These are phyloP conservation scores for Phrynosoma blainvillii DNA, from an alignment of 2,113 vertebrate species.

Conservation along the genomic window DNA sequence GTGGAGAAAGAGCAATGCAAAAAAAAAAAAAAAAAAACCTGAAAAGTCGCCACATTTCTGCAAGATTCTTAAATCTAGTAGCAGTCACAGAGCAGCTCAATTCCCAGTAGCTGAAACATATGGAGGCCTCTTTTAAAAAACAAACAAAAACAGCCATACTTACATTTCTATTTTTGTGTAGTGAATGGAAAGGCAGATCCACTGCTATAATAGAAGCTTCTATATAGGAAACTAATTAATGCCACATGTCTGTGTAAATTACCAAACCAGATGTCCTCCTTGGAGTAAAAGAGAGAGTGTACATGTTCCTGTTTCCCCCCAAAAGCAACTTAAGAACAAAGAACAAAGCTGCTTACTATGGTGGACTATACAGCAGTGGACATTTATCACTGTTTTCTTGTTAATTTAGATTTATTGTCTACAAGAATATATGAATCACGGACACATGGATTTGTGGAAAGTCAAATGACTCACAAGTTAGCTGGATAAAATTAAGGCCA, in stretches of 20 bases:
- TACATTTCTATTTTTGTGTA: constrained; percentile 47
- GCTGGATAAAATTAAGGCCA: neutral
- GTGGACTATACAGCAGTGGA: neutral
- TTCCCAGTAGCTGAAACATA: constrained; percentile 4
- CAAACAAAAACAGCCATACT: neutral
- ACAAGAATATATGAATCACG: constrained; percentile 18
- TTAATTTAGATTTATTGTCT: constrained; percentile 1
- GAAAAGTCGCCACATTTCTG: neutral
- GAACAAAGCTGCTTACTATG: constrained; percentile 22
- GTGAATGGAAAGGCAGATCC: constrained; percentile 46
- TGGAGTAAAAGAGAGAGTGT: constrained; percentile 37
- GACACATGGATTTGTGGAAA: neutral
- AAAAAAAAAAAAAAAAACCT: no score
- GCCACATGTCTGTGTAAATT: constrained; percentile 67
- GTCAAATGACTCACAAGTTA: neutral
- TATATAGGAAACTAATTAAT: constrained; percentile 69
- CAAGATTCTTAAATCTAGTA: constrained; percentile 5
- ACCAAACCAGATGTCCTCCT: constrained; percentile 72
- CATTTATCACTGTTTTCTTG: constrained; percentile 9
- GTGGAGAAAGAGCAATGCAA: neutral
- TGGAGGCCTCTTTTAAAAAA: neutral
- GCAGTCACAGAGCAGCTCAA: neutral
- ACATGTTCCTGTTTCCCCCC: constrained; percentile 51
- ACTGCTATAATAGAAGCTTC: constrained; percentile 44
- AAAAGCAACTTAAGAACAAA: constrained; percentile 10